Base-by-base conservation (phyloP, 2,797 vertebrate species). In the Buceros bicornis region DNA sequence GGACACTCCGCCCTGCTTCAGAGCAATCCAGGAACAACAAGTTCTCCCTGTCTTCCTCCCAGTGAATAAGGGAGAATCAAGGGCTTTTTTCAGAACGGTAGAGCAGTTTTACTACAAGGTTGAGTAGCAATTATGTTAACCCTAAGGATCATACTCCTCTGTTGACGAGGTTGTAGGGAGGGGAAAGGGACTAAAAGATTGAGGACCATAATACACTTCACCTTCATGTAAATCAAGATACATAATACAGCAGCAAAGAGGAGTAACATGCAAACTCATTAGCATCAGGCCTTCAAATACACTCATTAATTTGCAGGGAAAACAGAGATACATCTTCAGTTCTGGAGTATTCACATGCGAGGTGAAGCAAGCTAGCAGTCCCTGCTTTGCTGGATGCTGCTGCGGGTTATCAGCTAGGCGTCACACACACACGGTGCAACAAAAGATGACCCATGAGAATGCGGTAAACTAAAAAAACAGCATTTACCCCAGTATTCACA, bases 191-290 rank as follows among this genome's bases (percentile, higher is more conserved):
- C 21, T 53, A 24, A n/a, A 28, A 74, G 18, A 5, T 4, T 3
- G 5, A 57, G 20, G 14, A 53, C 42, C 18, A 35, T 60, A 60
- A 18, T 10, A 48, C 6, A 12, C 35, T 45, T 65, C 40, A 56
- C 3, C 17, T 29, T 69, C 29, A 64, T 35, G 5, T 3, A 10
- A 29, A 14, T 2, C 1, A 1, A 69, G 24, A 40, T 22, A 11
- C 25, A 5, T n/a, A 10, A 19, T 25, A 51, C 15, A 67, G 33
- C 7, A 15, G 40, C 50, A 50, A 51, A 80, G 33, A 61, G 14
- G 12, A 67, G 24, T 26, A 62, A 69, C 56, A 10, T 40, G 37
- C 76, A 29, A 16, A 29, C 31, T 26, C 8, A 8, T 37, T 37
- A 67, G 40, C 18, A 29, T 42, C 43, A 62, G 18, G 20, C 50